These are phyloP conservation scores for Actinostola sp. DNA, from an alignment of 92 coral and sea anemone species.

Conservation along the genomic window DNA sequence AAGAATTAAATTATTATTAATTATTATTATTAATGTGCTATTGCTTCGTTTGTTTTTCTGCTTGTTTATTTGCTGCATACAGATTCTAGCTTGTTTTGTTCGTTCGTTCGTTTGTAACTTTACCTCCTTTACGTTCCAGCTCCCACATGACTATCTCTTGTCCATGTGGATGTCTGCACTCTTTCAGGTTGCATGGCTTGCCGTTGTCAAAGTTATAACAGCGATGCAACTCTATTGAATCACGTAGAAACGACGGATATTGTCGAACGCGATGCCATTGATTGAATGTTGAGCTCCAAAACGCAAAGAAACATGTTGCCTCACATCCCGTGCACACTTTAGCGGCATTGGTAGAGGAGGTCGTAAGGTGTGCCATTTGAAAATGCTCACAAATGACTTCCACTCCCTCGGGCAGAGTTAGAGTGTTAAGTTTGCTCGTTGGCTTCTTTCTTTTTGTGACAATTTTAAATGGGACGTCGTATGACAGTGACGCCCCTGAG, in stretches of 20 bases:
- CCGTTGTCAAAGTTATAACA: neutral
- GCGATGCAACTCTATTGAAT: neutral
- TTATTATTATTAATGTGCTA: too few relatives aligned
- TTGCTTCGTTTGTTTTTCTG: too few relatives aligned
- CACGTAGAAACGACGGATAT: neutral
- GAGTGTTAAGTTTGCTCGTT: neutral
- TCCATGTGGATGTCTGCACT: slow-evolving; percentile 30
- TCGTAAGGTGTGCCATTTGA: neutral
- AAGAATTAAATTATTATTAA: too few relatives aligned
- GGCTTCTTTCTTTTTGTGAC: neutral
- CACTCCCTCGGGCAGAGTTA: slow-evolving; percentile 31
- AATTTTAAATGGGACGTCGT: neutral
- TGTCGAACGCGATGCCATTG: slow-evolving; percentile 10
- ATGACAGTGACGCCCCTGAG: neutral
- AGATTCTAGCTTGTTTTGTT: too few relatives aligned
- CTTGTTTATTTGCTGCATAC: too few relatives aligned
- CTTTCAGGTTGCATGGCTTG: neutral
- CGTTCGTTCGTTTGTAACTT: too few relatives aligned
- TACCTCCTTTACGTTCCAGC: slow-evolving; percentile 25
- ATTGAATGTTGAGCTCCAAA: slow-evolving; percentile 7
- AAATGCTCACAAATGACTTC: slow-evolving; percentile 52
- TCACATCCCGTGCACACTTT: slow-evolving; percentile 37
- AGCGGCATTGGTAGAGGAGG: neutral
- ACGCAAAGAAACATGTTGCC: slow-evolving; percentile 17
- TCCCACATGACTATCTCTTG: slow-evolving; percentile 33